Percentiles rank a stretch among this genome's conserved stretches.
phyloP scores from a whole-genome alignment of 2,888 invertebrate species.

The Empis livida region DNA sequence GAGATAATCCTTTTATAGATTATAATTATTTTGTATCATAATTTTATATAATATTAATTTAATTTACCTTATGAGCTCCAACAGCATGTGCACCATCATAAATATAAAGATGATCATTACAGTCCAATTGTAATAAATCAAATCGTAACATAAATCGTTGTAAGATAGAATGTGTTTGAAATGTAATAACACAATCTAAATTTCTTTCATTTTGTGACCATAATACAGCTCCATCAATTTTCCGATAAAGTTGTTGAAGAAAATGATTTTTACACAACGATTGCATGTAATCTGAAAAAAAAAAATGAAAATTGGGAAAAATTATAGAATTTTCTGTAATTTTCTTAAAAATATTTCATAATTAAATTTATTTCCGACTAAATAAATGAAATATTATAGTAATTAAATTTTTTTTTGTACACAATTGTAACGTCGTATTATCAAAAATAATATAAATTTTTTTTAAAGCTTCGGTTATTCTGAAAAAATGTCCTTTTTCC shows the following conservation, averaged over 20 bases:
- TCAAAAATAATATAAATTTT: no score
- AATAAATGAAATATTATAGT: no score
- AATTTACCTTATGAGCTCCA: constrained; percentile 68
- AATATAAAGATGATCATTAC: constrained; percentile 85
- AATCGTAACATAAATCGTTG: constrained; percentile 91
- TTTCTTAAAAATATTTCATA: no score
- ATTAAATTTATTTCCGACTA: no score
- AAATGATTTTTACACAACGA: constrained; percentile 82
- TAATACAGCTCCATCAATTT: constrained; percentile 81
- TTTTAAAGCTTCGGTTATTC: no score
- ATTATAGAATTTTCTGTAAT: no score
- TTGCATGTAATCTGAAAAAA: constrained; percentile 74
- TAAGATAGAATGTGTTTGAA: constrained; percentile 87
- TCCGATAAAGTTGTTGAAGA: constrained; percentile 75
- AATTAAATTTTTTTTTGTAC: no score
- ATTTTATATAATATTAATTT: neutral
- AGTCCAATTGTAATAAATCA: constrained; percentile 81
- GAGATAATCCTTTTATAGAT: no score
- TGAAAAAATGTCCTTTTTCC: no score
- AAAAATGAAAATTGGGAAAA: no score
- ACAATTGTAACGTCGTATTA: no score
- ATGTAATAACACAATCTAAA: constrained; percentile 83
- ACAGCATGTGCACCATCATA: constrained; percentile 88
- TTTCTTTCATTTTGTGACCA: constrained; percentile 84
- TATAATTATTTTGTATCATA: no score